phyloP scores from a whole-genome alignment of 2,113 vertebrate genomes.

The Aptenodytes patagonicus region DNA sequence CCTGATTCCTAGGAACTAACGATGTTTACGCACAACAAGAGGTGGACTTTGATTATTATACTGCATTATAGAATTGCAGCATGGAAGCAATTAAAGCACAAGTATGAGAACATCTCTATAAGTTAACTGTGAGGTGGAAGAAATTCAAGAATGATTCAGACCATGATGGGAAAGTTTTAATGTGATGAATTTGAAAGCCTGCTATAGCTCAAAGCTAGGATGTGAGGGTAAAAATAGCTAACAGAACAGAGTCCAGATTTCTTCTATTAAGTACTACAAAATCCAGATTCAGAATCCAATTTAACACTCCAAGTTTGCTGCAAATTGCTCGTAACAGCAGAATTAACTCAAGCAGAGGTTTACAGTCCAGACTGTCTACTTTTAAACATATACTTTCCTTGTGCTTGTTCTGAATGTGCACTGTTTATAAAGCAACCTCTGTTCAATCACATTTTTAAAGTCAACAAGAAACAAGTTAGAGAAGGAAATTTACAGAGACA shows the following conservation, averaged over 20 bases:
- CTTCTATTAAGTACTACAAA: background rate
- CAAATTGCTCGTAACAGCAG: background rate
- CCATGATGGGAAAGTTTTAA: background rate
- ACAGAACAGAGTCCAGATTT: background rate
- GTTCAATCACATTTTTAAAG: background rate
- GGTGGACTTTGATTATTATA: background rate
- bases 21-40: background rate
- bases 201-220: background rate
- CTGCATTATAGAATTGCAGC: background rate
- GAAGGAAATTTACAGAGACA: background rate
- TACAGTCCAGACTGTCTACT: background rate
- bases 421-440: background rate
- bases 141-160: background rate
- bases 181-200: background rate
- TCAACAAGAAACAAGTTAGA: background rate
- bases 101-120: background rate
- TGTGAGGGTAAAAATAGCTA: background rate
- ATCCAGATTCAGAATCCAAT: background rate
- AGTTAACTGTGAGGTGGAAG: background rate
- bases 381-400: background rate
- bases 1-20: background rate
- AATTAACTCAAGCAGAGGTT: background rate
- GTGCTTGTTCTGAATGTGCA: background rate
- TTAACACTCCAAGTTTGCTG: background rate
- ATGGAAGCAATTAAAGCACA: background rate